Evolutionary conservation across 2,888 invertebrate species (phyloP), one percentile per base, ranked within the genome.

Genomic region (Augochlorella aurata): DNA sequence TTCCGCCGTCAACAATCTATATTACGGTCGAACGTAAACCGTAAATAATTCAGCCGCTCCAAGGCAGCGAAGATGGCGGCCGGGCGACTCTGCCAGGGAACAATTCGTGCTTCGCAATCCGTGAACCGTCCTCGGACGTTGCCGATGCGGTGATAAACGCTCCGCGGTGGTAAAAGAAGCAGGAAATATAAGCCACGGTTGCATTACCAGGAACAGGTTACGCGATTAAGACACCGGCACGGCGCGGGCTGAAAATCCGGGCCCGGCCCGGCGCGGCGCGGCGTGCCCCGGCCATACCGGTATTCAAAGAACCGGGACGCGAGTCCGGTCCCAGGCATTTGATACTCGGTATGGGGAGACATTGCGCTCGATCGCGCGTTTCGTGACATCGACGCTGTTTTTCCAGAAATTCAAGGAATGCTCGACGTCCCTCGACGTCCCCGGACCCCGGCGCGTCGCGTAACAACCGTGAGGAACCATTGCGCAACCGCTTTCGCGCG

Each of bases 301-400:
- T 81, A 85, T 87, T 85, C 82, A 81, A 81, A 87, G 81, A 85
- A 83, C 77, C 81, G 81, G 78, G 83, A 79, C 75, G 63, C 65
- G 73, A 82, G 77, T 76, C 71, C 72, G 67, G 80, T 82, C 77
- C 78, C 68, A 80, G 81, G 80, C 78, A 87, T 87, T 87, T 83
- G 79, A 72, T 85, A 74, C 78, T 82, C 58, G 71, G 63, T 73
- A 83, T 74, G 76, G 63, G 78, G 71, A 69, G 63, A 71, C 69
- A 45, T 83, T 85, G 80, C 78, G 78, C 52, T 82, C 38, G 58
- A 38, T 85, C 77, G 68, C 71, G 74, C 66, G 78, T 74, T 81
- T 81, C 70, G 67, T 83, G 81, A 71, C 77, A 87, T 80, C 78
- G 76, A 54, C n/a, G 47, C 61, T 16, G 75, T 87, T 81, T 87